A percentile compares a stretch with the other conserved stretches of the same genome.
Evolutionary conservation across 2,797 vertebrate genomes (phyloP).

Genomic region (Picus viridis): DNA sequence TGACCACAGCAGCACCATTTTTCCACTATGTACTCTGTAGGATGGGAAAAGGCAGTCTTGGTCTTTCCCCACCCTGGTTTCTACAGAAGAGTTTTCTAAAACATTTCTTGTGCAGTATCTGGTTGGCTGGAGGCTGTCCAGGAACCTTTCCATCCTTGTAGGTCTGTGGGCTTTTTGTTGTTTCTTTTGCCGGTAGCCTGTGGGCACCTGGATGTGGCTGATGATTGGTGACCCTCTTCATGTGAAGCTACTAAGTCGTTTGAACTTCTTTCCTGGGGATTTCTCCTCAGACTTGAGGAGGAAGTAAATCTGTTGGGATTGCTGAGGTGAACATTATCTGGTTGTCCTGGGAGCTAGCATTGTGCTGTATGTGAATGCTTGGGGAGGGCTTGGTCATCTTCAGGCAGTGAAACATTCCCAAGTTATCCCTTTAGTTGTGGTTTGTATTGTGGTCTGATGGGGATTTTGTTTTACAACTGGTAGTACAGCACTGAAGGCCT

Average conservation of each 20-base stretch:
- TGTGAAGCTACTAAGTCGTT: background rate
- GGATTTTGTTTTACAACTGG: background rate
- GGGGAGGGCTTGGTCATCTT: background rate
- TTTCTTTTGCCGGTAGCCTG: background rate
- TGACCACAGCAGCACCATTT: background rate
- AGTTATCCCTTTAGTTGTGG: background rate
- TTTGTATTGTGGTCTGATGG: background rate
- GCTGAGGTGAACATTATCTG: background rate
- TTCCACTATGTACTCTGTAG: background rate
- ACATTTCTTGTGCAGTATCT: background rate
- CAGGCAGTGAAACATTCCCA: background rate
- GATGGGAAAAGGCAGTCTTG: background rate
- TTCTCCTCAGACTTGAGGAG: background rate
- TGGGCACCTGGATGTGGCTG: background rate
- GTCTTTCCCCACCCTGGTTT: background rate
- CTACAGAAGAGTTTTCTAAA: background rate
- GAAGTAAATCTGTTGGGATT: background rate
- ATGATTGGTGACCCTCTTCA: background rate
- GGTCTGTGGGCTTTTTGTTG: background rate
- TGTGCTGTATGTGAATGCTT: background rate
- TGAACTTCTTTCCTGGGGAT: background rate
- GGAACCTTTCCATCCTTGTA: background rate
- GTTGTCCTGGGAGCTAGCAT: background rate
- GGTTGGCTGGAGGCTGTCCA: background rate
- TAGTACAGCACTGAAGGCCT: background rate